Evolutionary conservation across 2,113 vertebrate genomes (phyloP), one percentile per base, ranked within the genome.

Genomic region (Calyptommatus sinebrachiatus): DNA sequence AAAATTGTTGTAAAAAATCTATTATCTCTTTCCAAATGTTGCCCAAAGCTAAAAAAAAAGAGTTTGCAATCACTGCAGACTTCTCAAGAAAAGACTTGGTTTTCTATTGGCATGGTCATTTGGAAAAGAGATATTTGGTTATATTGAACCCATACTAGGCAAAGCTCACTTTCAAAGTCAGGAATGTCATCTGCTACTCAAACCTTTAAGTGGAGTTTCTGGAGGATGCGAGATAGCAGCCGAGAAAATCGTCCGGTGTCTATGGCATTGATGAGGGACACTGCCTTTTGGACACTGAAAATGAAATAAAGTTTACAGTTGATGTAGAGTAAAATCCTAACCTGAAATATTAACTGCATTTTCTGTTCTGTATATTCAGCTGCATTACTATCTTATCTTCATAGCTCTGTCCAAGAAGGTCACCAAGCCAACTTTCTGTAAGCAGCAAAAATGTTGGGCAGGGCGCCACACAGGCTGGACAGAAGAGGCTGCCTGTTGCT

Each of bases 181-280:
- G 29, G 3, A 41, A 28, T 16, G 70, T 20, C 1, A 5, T 65
- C 46, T 62, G 45, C 5, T 46, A 60, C 73, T 90, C 90, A 71
- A 88, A 99, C 98, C 97, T 99, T 99, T 63, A 98, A 87, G 87
- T 99, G 98, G 86, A 99, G 96, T 89, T 96, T 99, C 85, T 99
- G 97, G 77, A 97, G 95, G 77, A 99, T 97, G 31, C 96, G 95
- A 8, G 95, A 96, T 28, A 99, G 96, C 12, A 99, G 91, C 45
- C 97, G 94, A 77, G 97, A 96, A 88, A 99, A 98, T 86, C 97
- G 97, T 88, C 93, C 96, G 26, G 90, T 84, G 79, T 98, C 97
- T 83, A 99, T 91, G 1, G 87, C 84, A 76, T 97, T 99, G 83
- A 99, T 96, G 82, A 96, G 93, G 12, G 83, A 93, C 81, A 99